These are phyloP conservation scores for Ornithorhynchus anatinus DNA, from an alignment of 2,113 vertebrate genomes.

Conservation along the genomic window DNA sequence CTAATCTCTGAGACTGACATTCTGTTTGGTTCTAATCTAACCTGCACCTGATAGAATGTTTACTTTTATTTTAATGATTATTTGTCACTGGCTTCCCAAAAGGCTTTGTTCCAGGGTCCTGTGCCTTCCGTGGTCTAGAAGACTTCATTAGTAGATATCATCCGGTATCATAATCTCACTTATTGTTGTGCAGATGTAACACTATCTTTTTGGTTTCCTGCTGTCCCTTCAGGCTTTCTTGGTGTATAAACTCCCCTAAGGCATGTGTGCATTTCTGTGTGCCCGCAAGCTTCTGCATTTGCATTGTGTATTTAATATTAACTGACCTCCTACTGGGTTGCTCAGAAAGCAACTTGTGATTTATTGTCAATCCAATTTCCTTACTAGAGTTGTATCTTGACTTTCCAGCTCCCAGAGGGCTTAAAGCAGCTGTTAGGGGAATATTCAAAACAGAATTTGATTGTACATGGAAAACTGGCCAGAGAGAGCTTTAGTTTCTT, in stretches of 20 bases:
- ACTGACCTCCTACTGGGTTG: neutral
- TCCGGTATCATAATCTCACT: conserved; percentile 32
- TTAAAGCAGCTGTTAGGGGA: neutral
- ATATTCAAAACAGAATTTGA: conserved; percentile 15
- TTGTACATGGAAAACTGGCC: neutral
- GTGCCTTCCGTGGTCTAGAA: too few relatives aligned
- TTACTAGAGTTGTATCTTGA: neutral
- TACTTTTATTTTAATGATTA: too few relatives aligned
- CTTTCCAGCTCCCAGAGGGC: conserved; percentile 27
- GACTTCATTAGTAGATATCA: too few relatives aligned
- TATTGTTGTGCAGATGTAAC: conserved; percentile 36
- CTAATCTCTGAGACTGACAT: too few relatives aligned
- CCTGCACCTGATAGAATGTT: too few relatives aligned
- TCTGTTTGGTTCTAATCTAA: too few relatives aligned
- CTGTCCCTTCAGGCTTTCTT: conserved; percentile 47
- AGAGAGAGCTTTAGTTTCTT: neutral
- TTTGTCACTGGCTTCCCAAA: neutral
- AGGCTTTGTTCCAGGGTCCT: neutral
- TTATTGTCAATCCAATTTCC: neutral
- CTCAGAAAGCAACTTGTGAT: neutral
- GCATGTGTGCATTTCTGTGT: too few relatives aligned
- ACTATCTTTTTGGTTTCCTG: conserved; percentile 13
- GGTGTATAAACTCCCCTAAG: conserved; percentile 6
- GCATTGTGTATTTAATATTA: neutral
- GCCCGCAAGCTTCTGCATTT: too few relatives aligned